These are phyloP conservation scores for Rhabdornis inornatus DNA, from an alignment of 2,113 vertebrate species.

Conservation along the genomic window DNA sequence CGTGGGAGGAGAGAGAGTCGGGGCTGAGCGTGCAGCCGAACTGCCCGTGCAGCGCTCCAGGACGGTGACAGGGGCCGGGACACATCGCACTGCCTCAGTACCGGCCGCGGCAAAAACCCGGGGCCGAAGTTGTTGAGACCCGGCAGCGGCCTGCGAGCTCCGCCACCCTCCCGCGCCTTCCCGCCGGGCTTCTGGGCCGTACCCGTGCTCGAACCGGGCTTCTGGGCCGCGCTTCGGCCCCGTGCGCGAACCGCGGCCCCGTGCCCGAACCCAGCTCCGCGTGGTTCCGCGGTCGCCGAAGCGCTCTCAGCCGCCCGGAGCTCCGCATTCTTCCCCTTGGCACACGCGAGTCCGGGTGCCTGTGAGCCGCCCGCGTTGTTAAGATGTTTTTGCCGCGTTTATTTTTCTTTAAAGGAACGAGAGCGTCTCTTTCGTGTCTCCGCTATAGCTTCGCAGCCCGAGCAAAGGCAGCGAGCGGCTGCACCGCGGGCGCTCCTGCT, in stretches of 20 bases:
- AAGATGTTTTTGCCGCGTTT: neutral
- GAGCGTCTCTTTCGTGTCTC: neutral
- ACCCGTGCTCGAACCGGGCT: neutral
- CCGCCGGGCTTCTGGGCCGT: neutral
- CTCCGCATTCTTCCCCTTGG: neutral
- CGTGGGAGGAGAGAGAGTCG: accelerated
- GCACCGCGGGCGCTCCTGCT: neutral
- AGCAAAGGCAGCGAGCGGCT: neutral
- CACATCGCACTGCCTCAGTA: accelerated
- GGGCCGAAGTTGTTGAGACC: accelerated
- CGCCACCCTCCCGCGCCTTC: accelerated
- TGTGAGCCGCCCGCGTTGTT: neutral
- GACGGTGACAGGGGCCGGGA: neutral
- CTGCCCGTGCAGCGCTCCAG: neutral
- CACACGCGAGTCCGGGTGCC: accelerated
- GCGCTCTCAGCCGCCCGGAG: neutral
- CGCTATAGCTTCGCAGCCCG: neutral
- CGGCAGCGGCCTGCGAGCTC: accelerated
- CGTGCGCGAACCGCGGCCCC: neutral
- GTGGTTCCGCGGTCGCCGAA: neutral
- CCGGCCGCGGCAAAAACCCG: neutral
- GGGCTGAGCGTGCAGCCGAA: accelerated
- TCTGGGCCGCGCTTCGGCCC: too few species aligned
- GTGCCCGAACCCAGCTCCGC: too few species aligned
- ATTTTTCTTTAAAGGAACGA: neutral